These are phyloP conservation scores for Telmatochromis brichardi DNA, from an alignment of 2,113 vertebrate genomes.

Conservation along the genomic window DNA sequence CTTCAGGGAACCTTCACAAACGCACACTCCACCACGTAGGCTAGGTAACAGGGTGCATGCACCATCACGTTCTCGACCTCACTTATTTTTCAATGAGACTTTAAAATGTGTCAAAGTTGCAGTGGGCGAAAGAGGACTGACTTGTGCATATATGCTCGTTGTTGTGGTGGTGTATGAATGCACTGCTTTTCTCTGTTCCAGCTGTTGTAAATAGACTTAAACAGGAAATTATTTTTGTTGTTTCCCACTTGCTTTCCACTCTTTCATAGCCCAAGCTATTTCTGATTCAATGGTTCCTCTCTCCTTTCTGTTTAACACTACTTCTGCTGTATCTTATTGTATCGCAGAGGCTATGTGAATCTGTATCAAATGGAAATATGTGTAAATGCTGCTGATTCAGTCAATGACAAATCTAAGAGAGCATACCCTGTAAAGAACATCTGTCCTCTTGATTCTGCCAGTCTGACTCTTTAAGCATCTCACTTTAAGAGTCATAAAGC, in stretches of 20 bases:
- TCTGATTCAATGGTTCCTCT: constrained; percentile 40
- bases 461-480: neutral
- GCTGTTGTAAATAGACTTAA: constrained; percentile 58
- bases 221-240: constrained; percentile 14
- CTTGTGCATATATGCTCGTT: constrained; percentile 4
- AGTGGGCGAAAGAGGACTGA: constrained; percentile 23
- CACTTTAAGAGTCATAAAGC: neutral
- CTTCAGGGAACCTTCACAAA: constrained; percentile 52
- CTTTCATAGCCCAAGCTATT: constrained; percentile 17
- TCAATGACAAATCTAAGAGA: constrained; percentile 50
- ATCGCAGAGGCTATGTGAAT: constrained; percentile 51
- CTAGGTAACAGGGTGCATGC: neutral
- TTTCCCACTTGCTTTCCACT: constrained; percentile 18
- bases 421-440: constrained; percentile 38
- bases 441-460: constrained; percentile 18
- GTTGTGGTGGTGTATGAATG: constrained; percentile 30
- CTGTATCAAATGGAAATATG: constrained; percentile 61
- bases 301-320: constrained; percentile 38
- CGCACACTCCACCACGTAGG: constrained; percentile 21
- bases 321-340: constrained; percentile 38
- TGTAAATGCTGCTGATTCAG: constrained; percentile 67
- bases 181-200: constrained; percentile 28
- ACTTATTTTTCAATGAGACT: constrained; percentile 8
- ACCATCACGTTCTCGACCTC: constrained; percentile 22
- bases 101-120: constrained; percentile 49